Evolutionary conservation across 2,888 invertebrate genomes (phyloP).

Genomic region (Archips crataeganus): DNA sequence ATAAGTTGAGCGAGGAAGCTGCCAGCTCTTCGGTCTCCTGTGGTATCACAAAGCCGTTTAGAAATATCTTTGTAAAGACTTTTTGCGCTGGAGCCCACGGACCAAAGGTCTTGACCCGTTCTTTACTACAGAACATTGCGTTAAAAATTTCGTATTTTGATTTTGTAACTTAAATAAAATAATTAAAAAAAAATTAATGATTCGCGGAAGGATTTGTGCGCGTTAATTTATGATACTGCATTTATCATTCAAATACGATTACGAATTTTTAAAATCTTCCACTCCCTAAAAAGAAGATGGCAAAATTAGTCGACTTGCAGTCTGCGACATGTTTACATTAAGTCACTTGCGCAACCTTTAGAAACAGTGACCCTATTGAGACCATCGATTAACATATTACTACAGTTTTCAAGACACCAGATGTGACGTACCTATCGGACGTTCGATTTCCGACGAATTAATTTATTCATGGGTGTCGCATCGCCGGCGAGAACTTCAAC

Average conservation of each 20-base stretch:
- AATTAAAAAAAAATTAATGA: too few relatives aligned
- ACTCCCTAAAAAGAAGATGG: constrained; percentile 28
- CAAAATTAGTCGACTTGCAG: constrained; percentile 39
- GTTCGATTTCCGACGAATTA: constrained; percentile 47
- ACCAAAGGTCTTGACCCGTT: too few relatives aligned
- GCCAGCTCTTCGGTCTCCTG: too few relatives aligned
- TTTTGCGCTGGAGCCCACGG: too few relatives aligned
- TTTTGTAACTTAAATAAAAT: too few relatives aligned
- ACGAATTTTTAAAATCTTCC: constrained; percentile 23
- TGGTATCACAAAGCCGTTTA: too few relatives aligned
- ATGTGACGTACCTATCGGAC: constrained; percentile 45
- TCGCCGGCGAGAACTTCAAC: constrained; percentile 63
- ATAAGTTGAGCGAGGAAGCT: too few relatives aligned
- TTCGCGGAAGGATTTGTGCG: not conserved
- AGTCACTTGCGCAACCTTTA: constrained; percentile 50
- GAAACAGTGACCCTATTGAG: constrained; percentile 50
- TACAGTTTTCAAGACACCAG: constrained; percentile 42
- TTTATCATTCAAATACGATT: constrained; percentile 19
- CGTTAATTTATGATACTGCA: constrained; percentile 7
- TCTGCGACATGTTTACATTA: constrained; percentile 47
- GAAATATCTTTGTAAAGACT: too few relatives aligned
- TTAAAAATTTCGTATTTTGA: too few relatives aligned
- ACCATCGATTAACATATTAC: constrained; percentile 44
- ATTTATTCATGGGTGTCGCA: constrained; percentile 71
- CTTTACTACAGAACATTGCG: too few relatives aligned